Base-by-base conservation (phyloP, 2,113 vertebrate genomes). In the Abramis brama region DNA sequence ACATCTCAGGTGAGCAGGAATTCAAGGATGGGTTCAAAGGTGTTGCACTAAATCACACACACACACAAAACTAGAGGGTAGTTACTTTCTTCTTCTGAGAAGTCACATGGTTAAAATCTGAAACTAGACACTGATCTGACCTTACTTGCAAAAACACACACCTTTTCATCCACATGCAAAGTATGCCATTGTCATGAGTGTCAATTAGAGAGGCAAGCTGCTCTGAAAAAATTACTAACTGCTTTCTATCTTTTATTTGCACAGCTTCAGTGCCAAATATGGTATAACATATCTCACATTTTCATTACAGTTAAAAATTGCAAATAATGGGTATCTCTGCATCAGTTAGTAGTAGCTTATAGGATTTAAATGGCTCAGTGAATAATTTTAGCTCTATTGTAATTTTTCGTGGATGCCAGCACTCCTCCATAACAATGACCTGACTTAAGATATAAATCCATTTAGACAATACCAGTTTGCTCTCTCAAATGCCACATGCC, bases 21-120 rank as follows among this genome's bases (percentile, higher is more conserved):
- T 80, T 43, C 55, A 21, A 13, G 62, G 25, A 12, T 23, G 15
- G 79, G 79, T 70, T 82, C 0, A 50, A 5, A 68, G 6, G 25
- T 19, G 5, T 15, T 50, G 9, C 47, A 77, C 8, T 33, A 25
- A 64, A 82, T 33, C 6, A 17, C 59, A 45, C 23, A 47, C 23
- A 47, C 23, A 62, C 0, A 50, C 47, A 68, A 23, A 68, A 82
- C 17, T 3, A 6, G 12, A 50, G 45, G 45, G 45, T 6, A 50
- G 19, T 50, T 82, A 21, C 39, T 27, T 47, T n/a, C 39, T 66
- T 68, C 27, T 33, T 82, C 45, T 52, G 10, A 52, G 62, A 82
- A 68, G 64, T 68, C 79, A 82, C 79, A 70, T 82, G 79, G 8
- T 36, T 23, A 27, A 70, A 70, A 15, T 50, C 25, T 52, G 19